Evolutionary conservation across 92 coral and sea anemone species (phyloP).

Genomic region (Phenganax subtilis): DNA sequence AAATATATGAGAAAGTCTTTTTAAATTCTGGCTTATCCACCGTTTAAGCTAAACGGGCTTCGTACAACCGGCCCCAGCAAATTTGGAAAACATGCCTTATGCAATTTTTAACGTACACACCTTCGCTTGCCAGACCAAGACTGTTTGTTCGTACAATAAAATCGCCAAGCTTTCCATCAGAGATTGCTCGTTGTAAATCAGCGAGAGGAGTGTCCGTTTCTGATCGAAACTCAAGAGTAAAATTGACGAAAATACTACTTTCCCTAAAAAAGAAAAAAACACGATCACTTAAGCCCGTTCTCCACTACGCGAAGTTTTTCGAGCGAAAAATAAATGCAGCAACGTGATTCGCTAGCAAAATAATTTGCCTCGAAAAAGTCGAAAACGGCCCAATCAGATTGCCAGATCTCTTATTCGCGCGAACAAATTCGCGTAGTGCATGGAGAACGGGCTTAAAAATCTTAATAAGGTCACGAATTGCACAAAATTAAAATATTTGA

Average conservation of each 20-base stretch:
- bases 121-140: neutral
- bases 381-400: too few species aligned
- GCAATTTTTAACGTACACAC: neutral
- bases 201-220: neutral
- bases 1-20: too few species aligned
- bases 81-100: neutral
- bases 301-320: too few species aligned
- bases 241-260: conserved; percentile 5
- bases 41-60: too few species aligned
- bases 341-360: too few species aligned
- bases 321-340: too few species aligned
- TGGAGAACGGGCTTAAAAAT: neutral
- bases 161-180: conserved; percentile 8
- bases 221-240: neutral
- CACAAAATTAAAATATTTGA: too few species aligned
- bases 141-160: neutral
- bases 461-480: too few species aligned
- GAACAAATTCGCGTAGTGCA: neutral
- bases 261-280: neutral
- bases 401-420: too few species aligned
- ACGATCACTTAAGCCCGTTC: neutral
- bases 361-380: too few species aligned
- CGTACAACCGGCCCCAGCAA: too few species aligned
- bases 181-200: neutral
- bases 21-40: too few species aligned